Evolutionary conservation across 2,888 invertebrate species (phyloP).

Genomic region (Acleris laterana): DNA sequence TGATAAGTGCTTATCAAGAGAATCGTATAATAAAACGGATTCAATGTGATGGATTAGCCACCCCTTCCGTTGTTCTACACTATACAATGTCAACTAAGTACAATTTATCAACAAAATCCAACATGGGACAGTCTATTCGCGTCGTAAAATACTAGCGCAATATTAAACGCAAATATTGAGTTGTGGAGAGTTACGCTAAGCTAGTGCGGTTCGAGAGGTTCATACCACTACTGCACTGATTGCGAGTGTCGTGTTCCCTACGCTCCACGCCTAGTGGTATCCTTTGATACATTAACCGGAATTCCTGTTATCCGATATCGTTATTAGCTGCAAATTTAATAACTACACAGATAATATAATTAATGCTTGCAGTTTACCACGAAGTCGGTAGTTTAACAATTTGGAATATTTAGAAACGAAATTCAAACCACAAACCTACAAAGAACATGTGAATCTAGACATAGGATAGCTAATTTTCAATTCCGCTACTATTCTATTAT

Average conservation of each 20-base stretch:
- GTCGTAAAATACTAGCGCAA: slow-evolving; percentile 14
- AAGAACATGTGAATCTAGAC: too few relatives aligned
- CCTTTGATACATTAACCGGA: neutral
- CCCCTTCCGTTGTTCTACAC: slow-evolving; percentile 8
- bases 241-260: slow-evolving; percentile 17
- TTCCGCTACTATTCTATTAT: neutral
- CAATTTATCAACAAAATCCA: neutral
- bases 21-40: slow-evolving; percentile 24
- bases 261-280: slow-evolving; percentile 4
- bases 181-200: slow-evolving; percentile 22
- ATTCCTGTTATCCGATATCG: slow-evolving; percentile 19
- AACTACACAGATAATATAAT: too few relatives aligned
- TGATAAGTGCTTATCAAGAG: slow-evolving; percentile 22
- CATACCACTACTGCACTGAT: slow-evolving; percentile 23
- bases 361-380: too few relatives aligned
- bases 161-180: slow-evolving; percentile 20
- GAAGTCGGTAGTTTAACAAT: too few relatives aligned
- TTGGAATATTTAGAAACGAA: too few relatives aligned
- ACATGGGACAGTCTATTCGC: slow-evolving; percentile 2
- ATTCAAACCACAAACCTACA: too few relatives aligned
- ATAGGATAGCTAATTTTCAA: neutral
- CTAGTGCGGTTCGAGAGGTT: slow-evolving; percentile 7
- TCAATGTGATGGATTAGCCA: slow-evolving; percentile 25
- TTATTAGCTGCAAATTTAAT: too few relatives aligned
- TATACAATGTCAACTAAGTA: neutral